A percentile compares a stretch with the other conserved stretches of the same genome.
These are phyloP conservation scores for Melanerpes formicivorus DNA, from an alignment of 2,113 vertebrate genomes.

Conservation along the genomic window DNA sequence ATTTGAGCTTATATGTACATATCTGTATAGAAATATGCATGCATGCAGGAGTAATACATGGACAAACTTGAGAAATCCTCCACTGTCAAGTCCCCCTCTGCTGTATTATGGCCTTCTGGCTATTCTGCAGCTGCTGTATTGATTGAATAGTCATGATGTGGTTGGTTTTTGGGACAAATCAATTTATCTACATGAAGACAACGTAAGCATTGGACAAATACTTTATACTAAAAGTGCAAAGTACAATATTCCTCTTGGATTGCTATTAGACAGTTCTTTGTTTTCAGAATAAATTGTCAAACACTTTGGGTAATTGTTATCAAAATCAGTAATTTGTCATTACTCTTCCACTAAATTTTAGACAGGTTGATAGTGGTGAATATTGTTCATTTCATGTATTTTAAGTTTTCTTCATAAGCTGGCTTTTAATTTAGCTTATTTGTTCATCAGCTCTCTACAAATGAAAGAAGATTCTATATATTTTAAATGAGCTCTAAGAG, in stretches of 20 bases:
- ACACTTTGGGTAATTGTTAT: background rate
- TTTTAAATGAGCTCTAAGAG: background rate
- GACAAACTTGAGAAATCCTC: background rate
- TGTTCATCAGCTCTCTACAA: background rate
- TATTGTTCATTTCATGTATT: background rate
- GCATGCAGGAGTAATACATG: background rate
- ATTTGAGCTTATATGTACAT: background rate
- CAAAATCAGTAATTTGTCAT: slow-evolving; percentile 4
- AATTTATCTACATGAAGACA: slow-evolving; percentile 9
- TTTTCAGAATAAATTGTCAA: slow-evolving; percentile 3
- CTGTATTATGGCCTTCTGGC: background rate
- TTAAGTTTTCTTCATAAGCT: background rate
- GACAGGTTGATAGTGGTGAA: background rate
- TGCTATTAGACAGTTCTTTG: background rate
- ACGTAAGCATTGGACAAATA: slow-evolving; percentile 14
- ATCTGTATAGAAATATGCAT: background rate
- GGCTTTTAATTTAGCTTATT: slow-evolving; percentile 6
- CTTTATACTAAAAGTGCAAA: background rate
- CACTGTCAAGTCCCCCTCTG: background rate
- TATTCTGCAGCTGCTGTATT: slow-evolving; percentile 20
- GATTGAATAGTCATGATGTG: slow-evolving; percentile 26
- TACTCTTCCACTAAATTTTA: background rate
- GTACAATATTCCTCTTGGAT: background rate
- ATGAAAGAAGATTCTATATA: background rate
- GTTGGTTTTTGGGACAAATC: slow-evolving; percentile 17